Evolutionary conservation across 2,888 invertebrate genomes (phyloP), one percentile per base, ranked within the genome.

Genomic region (Microctonus brassicae): DNA sequence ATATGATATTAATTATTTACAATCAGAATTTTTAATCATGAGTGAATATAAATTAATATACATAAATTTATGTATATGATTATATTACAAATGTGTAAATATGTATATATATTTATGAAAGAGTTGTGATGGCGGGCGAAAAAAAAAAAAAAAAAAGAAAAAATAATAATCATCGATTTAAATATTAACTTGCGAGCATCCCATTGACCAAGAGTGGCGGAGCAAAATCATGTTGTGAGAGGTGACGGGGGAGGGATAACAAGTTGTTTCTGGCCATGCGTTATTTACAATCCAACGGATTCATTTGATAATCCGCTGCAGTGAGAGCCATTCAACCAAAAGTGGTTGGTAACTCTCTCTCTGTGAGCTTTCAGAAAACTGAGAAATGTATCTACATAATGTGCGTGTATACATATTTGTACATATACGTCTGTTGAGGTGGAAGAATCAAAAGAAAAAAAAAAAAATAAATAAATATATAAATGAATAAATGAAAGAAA

Each of bases 201-300:
- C 17, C 13, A 17, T 47, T 17, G 17, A 47, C 47, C n/a, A 7
- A 47, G 47, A 47, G 47, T 17, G 17, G 17, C 17, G 17, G 20
- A 47, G 20, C 4, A n/a, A 29, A 29, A n/a, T n/a, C 39, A 39
- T 13, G 3, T n/a, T 13, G 11, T 39, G 17, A 1, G 47, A 17
- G 7, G 6, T 17, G 5, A 7, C 4, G 47, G 17, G 9, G 39
- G 20, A 42, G 42, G 20, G 20, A 24, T 69, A 69, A 63, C 63
- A 64, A 47, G 64, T 57, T 64, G 13, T 58, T 39, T 57, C 47
- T 24, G 42, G 24, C 34, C 58, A 29, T 33, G 7, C 39, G 39
- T 64, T 70, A 70, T 70, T 70, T 64, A 70, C 70, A 58, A 70
- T 64, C 64, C 47, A 63, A 20, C 39, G 62, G 62, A 69, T 69